Conservation (phyloP, 2,797 vertebrate genomes). For the Limosa lapponica region DNA sequence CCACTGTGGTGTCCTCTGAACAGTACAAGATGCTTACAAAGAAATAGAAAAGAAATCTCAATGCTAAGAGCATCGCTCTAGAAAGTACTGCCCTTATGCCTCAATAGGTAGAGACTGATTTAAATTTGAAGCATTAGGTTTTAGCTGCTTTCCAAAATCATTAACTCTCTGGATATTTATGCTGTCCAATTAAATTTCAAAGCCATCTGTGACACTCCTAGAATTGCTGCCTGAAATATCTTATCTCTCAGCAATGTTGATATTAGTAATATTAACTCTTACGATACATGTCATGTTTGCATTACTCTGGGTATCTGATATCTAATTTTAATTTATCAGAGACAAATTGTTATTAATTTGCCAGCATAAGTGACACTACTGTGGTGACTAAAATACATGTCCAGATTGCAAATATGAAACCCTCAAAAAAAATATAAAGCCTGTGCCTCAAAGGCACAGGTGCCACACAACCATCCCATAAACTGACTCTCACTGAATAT, state of each 20-base stretch:
- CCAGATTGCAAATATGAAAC: not conserved
- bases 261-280: not conserved
- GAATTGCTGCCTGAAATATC: not conserved
- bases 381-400: not conserved
- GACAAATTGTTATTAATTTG: not conserved
- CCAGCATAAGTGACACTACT: not conserved
- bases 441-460: not conserved
- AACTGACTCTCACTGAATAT: not conserved
- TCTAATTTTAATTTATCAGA: not conserved
- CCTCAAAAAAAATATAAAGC: no score
- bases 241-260: not conserved
- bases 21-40: not conserved
- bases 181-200: not conserved
- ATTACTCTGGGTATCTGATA: not conserved
- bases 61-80: not conserved
- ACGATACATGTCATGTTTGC: fast-evolving
- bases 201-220: not conserved
- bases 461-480: not conserved
- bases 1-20: not conserved
- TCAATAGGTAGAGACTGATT: not conserved
- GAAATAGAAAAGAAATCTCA: not conserved
- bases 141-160: not conserved
- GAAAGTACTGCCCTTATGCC: not conserved
- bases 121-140: not conserved
- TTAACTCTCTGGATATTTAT: not conserved